Evolutionary conservation across 2,797 vertebrate genomes (phyloP).

Genomic region (Anguilla pacifica): DNA sequence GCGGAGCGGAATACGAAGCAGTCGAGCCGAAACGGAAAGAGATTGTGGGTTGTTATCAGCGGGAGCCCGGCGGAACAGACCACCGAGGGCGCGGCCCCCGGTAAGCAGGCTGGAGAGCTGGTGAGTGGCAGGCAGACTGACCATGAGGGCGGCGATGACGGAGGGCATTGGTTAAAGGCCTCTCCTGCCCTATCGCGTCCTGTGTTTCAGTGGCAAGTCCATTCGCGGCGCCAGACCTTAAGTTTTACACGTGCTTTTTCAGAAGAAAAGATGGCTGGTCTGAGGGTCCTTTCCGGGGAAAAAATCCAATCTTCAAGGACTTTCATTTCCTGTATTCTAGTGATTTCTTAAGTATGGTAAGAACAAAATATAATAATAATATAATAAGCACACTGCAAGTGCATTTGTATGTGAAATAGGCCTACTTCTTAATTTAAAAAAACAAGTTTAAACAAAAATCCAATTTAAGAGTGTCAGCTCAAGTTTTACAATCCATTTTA

Average conservation of each 20-base stretch:
- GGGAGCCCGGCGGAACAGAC: background rate
- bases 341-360: too few species aligned
- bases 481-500: too few species aligned
- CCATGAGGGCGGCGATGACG: background rate
- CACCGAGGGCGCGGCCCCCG: background rate
- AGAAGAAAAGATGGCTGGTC: background rate
- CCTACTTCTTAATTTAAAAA: too few species aligned
- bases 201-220: background rate
- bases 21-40: background rate
- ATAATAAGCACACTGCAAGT: too few species aligned
- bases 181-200: background rate
- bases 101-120: background rate
- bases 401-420: too few species aligned
- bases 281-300: too few species aligned
- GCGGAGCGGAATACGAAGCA: background rate
- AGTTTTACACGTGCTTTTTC: background rate
- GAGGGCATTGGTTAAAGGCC: background rate
- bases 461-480: too few species aligned
- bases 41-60: background rate
- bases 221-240: background rate
- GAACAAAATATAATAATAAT: too few species aligned
- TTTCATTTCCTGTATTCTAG: too few species aligned
- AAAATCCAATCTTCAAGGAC: too few species aligned
- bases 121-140: background rate
- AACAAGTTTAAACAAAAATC: too few species aligned